Conservation (phyloP, 2,113 vertebrate species). For the Aleadryas rufinucha region DNA sequence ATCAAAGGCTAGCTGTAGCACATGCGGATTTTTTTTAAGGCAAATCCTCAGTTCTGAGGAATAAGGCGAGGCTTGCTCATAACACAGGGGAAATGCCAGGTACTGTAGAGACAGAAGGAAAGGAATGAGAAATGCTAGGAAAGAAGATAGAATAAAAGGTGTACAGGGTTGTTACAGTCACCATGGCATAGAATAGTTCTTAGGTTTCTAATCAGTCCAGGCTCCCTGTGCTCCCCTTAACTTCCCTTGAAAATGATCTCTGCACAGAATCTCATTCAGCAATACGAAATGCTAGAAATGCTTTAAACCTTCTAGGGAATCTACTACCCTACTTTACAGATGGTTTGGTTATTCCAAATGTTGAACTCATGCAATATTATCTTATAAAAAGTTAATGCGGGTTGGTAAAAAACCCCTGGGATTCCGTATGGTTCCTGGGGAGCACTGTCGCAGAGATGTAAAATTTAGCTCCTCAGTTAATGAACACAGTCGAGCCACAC, state of each 20-base stretch:
- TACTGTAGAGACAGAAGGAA: background rate
- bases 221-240: background rate
- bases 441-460: background rate
- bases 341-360: background rate
- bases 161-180: background rate
- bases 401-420: background rate
- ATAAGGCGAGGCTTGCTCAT: background rate
- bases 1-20: background rate
- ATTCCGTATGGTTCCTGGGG: background rate
- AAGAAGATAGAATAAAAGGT: background rate
- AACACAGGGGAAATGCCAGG: background rate
- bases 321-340: background rate
- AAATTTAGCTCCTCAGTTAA: background rate
- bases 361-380: background rate
- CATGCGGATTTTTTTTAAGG: accelerated
- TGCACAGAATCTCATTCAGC: background rate
- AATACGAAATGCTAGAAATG: background rate
- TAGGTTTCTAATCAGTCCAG: background rate
- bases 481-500: background rate
- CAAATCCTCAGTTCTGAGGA: background rate
- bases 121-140: background rate
- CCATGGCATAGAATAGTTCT: background rate
- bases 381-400: background rate
- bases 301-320: background rate
- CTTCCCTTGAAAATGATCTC: background rate